Base-by-base conservation (phyloP, 2,113 vertebrate genomes). In the Periophthalmus modestus region DNA sequence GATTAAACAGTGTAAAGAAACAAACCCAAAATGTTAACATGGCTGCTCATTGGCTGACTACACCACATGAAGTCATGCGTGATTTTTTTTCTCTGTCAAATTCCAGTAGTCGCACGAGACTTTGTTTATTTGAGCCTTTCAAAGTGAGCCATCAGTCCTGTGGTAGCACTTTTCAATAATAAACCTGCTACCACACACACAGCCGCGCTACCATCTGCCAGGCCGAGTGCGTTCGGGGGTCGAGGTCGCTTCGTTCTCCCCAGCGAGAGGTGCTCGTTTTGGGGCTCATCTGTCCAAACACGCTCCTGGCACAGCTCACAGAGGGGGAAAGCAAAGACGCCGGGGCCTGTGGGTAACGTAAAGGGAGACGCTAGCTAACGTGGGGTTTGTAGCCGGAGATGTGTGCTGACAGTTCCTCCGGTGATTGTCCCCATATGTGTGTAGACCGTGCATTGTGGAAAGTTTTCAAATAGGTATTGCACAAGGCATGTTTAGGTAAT, bases 361-460 rank as follows among this genome's bases (percentile, higher is more conserved):
- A 62, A 62, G 70, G 16, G 72, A 58, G 78, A 54, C 19, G 52
- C 52, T 2, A 54, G 65, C 65, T 75, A 46, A 28, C 33, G 6
- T 77, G 82, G 67, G 79, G 87, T 33, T 85, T 78, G 76, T 65
- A 85, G 81, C 76, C 58, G 76, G 80, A 82, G 83, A 75, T 65
- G 77, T 47, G 33, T 79, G 88, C 79, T 86, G 82, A 89, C 87
- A 80, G 82, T 87, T 84, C 71, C 4, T 11, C 67, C 55, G n/a
- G 50, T 87, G 84, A 91, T 88, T 73, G 83, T 75, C 81, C 23
- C 82, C 91, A 91, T 88, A 90, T 92, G 90, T 87, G 68, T 48
- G 24, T 18, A 9, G 39, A 10, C 72, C 57, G 68, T 70, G 67
- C 72, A 59, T 72, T 48, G 7, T 66, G 74, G 66, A 77, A 85